Evolutionary conservation across 2,113 vertebrate genomes (phyloP).

Genomic region (Hylia prasina): DNA sequence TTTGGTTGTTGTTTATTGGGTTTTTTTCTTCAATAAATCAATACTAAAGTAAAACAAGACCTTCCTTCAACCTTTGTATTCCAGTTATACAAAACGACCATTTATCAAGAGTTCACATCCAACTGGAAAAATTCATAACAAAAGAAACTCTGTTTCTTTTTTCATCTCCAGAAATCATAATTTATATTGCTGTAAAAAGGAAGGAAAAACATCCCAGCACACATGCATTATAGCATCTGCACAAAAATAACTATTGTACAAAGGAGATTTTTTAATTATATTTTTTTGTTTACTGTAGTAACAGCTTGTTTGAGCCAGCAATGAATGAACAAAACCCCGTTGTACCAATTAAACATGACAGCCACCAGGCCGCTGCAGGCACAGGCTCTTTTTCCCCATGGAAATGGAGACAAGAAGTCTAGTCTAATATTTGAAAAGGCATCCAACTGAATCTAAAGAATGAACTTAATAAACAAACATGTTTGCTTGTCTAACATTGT

Average conservation of each 20-base stretch:
- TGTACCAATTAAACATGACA: not conserved
- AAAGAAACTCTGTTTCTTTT: not conserved
- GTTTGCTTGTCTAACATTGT: not conserved
- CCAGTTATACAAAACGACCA: not conserved
- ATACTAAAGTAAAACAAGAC: not conserved
- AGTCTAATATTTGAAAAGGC: slow-evolving; percentile 9
- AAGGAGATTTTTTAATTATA: not conserved
- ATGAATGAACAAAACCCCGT: slow-evolving; percentile 9
- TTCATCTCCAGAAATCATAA: slow-evolving; percentile 10
- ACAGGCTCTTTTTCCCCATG: not conserved
- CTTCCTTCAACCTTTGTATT: not conserved
- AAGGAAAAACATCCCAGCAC: slow-evolving; percentile 8
- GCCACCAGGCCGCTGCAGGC: not conserved
- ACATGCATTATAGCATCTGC: not conserved
- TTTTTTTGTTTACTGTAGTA: not conserved
- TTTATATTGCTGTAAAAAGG: slow-evolving; percentile 1
- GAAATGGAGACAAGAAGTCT: slow-evolving; percentile 16
- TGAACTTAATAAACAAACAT: not conserved
- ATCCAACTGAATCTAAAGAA: not conserved
- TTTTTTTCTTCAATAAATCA: not conserved
- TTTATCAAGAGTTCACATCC: not conserved
- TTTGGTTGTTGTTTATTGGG: not conserved
- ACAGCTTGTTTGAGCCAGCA: not conserved
- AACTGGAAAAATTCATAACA: not conserved
- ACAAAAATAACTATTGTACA: not conserved